Evolutionary conservation across 2,797 vertebrate genomes (phyloP), one percentile per base, ranked within the genome.

Genomic region (Poeciliopsis paucimaculata): DNA sequence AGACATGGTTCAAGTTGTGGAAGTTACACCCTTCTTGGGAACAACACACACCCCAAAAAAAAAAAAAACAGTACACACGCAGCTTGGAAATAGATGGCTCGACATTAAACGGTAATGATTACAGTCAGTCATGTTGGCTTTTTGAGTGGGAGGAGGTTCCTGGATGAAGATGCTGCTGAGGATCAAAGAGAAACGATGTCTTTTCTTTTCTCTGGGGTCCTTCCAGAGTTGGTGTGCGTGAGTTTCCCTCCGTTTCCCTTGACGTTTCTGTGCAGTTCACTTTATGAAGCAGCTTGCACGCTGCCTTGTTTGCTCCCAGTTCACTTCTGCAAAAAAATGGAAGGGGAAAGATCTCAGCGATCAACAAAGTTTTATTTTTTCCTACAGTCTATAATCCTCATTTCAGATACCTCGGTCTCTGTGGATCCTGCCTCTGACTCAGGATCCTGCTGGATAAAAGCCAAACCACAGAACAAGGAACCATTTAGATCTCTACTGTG

Each of bases 281-380:
- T 78, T 64, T 82, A 49, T 80, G 82, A 78, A 80, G 81, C 47
- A 79, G 80, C 73, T 28, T 15, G 47, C 57, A 53, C 16, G 12
- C 20, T 1, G 49, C 26, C 75, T 68, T 51, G 49, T 68, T 76
- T 81, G 10, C 74, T 84, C 82, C 77, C 66, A 77, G 60, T 64
- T 94, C 86, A 93, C 55, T 95, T 92, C 93, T 95, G 45, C 41
- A 74, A 11, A 62, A 55, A 1, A 86, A 73, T 0, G 47, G 20
- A 0, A 83, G 36, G 80, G 7, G 28, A 3, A n/a, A 49, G 6
- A 72, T 31, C 3, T 86, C 23, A 84, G 57, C 26, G 13, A 36
- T 41, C 26, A 51, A 28, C 55, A 1, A 45, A 2, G 5, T 11
- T 70, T 77, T 1, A 41, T 45, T 77, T 11, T 28, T 49, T 3